phyloP scores from a whole-genome alignment of 2,888 invertebrate genomes.

The Himalopsyche japonica region DNA sequence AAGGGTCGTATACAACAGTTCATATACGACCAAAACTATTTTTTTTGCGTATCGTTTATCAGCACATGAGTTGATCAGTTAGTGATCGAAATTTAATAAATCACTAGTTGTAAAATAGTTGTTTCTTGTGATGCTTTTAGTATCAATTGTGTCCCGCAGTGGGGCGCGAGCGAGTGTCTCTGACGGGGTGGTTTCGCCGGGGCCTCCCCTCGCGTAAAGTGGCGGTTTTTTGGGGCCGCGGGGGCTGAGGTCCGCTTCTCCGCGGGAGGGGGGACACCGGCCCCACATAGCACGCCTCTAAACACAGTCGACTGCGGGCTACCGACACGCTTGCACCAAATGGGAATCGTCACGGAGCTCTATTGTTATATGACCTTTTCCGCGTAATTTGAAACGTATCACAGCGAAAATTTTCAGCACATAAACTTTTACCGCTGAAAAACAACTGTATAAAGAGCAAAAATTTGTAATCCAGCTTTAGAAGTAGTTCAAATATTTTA shows the following conservation, averaged over 20 bases:
- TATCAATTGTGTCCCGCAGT: neutral
- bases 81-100: too few species aligned
- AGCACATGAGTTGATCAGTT: too few species aligned
- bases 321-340: constrained; percentile 14
- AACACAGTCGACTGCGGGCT: constrained; percentile 22
- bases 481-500: neutral
- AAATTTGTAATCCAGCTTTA: neutral
- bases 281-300: neutral
- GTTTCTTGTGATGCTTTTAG: neutral
- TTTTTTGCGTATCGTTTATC: too few species aligned
- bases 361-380: neutral
- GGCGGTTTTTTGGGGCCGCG: neutral
- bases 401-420: neutral
- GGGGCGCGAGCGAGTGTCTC: neutral
- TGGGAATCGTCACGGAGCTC: neutral
- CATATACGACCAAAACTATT: too few species aligned
- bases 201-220: neutral
- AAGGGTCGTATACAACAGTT: too few species aligned
- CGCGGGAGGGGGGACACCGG: neutral
- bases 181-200: neutral
- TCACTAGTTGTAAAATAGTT: too few species aligned
- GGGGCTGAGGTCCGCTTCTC: neutral
- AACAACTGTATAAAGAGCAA: neutral
- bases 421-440: neutral
- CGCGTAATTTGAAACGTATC: neutral